These are phyloP conservation scores for Ailuropoda melanoleuca DNA, from an alignment of 2,113 vertebrate species.

Conservation along the genomic window DNA sequence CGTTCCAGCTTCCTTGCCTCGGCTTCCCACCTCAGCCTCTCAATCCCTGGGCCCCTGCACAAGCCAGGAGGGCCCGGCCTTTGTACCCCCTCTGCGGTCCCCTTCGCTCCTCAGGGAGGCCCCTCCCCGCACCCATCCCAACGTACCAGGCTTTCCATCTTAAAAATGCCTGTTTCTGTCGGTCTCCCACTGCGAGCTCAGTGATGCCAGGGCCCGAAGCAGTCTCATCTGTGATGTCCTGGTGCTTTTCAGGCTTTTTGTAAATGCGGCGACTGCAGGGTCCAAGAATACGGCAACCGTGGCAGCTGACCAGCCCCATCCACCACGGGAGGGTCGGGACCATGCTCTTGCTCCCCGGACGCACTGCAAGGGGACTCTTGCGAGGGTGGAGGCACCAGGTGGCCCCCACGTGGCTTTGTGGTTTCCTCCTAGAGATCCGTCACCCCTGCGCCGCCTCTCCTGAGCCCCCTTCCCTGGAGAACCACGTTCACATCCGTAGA, in stretches of 20 bases:
- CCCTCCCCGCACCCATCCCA: neutral
- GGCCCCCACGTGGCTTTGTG: neutral
- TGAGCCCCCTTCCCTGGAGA: too few relatives aligned
- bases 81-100: too few relatives aligned
- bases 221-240: too few relatives aligned
- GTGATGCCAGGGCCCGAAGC: too few relatives aligned
- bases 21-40: too few relatives aligned
- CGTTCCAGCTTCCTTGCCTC: too few relatives aligned
- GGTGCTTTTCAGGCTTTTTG: accelerated
- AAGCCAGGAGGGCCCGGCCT: too few relatives aligned
- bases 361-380: neutral
- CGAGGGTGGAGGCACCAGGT: neutral
- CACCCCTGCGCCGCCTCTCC: too few relatives aligned
- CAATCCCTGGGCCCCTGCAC: too few relatives aligned
- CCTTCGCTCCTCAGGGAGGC: neutral
- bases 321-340: neutral
- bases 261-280: accelerated
- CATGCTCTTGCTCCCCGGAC: neutral
- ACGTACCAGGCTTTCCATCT: accelerated
- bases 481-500: too few relatives aligned
- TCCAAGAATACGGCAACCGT: neutral
- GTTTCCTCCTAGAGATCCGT: too few relatives aligned
- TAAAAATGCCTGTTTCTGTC: neutral
- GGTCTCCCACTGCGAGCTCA: too few relatives aligned
- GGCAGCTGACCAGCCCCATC: neutral